Conservation (phyloP, 2,113 vertebrate species). For the Sylvietta virens region DNA sequence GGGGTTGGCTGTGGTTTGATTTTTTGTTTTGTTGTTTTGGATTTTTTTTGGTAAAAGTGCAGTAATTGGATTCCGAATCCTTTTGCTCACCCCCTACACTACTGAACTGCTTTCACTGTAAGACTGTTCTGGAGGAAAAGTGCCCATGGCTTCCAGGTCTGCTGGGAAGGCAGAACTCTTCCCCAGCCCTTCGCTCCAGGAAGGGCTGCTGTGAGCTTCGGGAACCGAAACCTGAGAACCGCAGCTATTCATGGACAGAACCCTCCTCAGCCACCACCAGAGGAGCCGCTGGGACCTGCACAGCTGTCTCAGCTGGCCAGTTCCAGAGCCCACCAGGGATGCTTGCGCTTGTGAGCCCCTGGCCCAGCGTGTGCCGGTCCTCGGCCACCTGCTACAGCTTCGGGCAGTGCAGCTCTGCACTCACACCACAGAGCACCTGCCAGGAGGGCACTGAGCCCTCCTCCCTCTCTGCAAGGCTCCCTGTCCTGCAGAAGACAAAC, state of each 20-base stretch:
- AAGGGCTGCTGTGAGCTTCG: neutral
- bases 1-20: neutral
- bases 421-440: neutral
- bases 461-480: neutral
- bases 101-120: neutral
- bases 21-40: neutral
- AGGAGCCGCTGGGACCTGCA: neutral
- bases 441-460: neutral
- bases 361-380: rapidly evolving
- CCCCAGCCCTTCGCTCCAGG: neutral
- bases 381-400: rapidly evolving
- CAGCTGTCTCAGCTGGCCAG: neutral
- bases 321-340: neutral
- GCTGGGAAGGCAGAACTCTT: neutral
- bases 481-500: neutral
- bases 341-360: neutral
- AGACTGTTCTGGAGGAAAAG: neutral
- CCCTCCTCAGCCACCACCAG: neutral
- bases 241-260: neutral
- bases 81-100: neutral
- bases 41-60: neutral
- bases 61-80: neutral
- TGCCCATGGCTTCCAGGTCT: neutral
- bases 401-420: rapidly evolving
- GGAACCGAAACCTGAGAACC: neutral